Conservation (phyloP, 2,113 vertebrate genomes). For the Charina bottae region DNA sequence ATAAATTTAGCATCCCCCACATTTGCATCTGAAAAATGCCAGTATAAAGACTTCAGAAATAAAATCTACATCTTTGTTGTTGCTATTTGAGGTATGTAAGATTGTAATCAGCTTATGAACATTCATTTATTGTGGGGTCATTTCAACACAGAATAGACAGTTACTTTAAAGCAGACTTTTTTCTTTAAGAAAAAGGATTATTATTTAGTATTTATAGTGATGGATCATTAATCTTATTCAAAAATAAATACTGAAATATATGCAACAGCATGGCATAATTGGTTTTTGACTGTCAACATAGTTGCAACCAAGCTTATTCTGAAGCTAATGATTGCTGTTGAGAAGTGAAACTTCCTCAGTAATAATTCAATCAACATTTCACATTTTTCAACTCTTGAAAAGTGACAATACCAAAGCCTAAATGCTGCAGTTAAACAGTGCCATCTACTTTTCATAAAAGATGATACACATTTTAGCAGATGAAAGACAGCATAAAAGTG, state of each 20-base stretch:
- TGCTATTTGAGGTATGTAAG: neutral
- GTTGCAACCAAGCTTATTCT: neutral
- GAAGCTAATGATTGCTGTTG: neutral
- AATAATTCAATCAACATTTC: neutral
- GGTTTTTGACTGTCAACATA: neutral
- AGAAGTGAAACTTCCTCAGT: neutral
- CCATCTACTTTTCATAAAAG: conserved; percentile 32
- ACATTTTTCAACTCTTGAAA: neutral
- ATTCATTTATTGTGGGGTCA: neutral
- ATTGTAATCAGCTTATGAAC: neutral
- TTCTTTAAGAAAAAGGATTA: neutral
- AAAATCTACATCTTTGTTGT: neutral
- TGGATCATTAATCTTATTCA: neutral
- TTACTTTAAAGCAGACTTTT: neutral
- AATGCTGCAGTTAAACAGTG: conserved; percentile 20
- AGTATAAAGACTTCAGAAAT: neutral
- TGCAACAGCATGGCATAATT: neutral
- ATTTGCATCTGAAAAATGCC: neutral
- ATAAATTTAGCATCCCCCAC: neutral
- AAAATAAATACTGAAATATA: neutral
- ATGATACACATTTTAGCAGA: neutral
- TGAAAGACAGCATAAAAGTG: accelerated
- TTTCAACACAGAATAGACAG: neutral
- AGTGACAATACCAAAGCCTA: neutral
- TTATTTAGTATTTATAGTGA: neutral